Conservation (phyloP, 2,113 vertebrate species). For the Elephas maximus region DNA sequence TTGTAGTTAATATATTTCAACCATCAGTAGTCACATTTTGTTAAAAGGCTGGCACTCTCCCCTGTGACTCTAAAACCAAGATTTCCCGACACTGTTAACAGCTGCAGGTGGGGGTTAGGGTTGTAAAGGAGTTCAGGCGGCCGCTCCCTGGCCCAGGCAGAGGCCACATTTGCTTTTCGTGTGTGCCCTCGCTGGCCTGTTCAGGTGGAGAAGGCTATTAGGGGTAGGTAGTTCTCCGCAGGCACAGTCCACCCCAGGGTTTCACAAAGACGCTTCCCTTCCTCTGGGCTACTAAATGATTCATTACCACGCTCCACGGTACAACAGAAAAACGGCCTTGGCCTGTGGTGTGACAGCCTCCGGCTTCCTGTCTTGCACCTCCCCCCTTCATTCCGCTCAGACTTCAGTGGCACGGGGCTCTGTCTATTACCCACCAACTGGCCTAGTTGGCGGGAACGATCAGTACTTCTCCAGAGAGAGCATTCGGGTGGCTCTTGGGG, state of each 20-base stretch:
- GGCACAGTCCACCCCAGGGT: background rate
- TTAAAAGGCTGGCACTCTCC: background rate
- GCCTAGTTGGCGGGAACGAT: background rate
- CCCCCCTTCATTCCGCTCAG: background rate
- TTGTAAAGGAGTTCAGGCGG: rapidly evolving
- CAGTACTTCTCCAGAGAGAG: background rate
- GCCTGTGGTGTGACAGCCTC: background rate
- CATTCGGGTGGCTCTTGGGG: background rate
- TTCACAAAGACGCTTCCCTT: background rate
- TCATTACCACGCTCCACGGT: rapidly evolving
- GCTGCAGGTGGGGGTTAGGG: background rate
- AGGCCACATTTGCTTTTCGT: background rate
- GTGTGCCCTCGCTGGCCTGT: background rate
- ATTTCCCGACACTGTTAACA: background rate
- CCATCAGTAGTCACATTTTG: rapidly evolving
- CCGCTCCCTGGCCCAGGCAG: background rate
- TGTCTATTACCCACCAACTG: background rate
- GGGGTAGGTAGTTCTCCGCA: background rate
- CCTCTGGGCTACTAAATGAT: background rate
- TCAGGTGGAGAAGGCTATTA: background rate
- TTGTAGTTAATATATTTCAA: rapidly evolving
- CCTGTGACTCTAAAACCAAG: background rate
- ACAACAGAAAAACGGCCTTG: background rate
- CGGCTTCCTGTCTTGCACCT: background rate
- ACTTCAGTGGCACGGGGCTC: background rate